Conservation (phyloP, 2,888 invertebrate species). For the Bellardia bayeri region DNA sequence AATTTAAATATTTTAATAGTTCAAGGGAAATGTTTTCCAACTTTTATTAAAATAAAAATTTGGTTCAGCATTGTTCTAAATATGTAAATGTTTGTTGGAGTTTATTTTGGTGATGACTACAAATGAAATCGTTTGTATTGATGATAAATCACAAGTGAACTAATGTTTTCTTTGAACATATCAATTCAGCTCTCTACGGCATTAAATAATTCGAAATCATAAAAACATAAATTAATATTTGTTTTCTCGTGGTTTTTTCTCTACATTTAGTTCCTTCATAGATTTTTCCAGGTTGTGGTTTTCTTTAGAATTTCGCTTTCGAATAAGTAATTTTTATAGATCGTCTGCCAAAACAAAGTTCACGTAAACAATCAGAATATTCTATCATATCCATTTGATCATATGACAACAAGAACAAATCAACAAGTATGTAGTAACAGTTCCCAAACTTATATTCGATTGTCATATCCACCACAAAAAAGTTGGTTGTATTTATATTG, state of each 20-base stretch:
- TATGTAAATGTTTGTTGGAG: neutral
- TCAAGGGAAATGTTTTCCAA: constrained; percentile 11
- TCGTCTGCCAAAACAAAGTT: too few relatives aligned
- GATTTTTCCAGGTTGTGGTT: too few relatives aligned
- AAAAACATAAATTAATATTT: constrained; percentile 9
- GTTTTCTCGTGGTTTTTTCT: neutral
- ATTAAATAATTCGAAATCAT: neutral
- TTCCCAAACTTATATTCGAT: too few relatives aligned
- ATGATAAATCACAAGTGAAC: neutral
- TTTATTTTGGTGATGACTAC: neutral
- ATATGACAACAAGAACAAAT: too few relatives aligned
- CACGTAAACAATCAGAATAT: too few relatives aligned
- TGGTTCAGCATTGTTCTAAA: neutral
- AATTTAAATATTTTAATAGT: constrained; percentile 5
- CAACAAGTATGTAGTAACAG: too few relatives aligned
- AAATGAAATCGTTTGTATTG: neutral
- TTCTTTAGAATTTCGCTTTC: too few relatives aligned
- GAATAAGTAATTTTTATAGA: too few relatives aligned
- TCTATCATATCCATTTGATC: too few relatives aligned
- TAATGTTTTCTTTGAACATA: neutral
- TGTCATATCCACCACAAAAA: too few relatives aligned
- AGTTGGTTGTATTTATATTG: too few relatives aligned
- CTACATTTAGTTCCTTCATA: neutral
- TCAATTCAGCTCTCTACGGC: neutral
- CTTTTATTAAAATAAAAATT: neutral